Conservation (phyloP, 1,140 invertebrate species). For the Meloidogyne chitwoodi region DNA sequence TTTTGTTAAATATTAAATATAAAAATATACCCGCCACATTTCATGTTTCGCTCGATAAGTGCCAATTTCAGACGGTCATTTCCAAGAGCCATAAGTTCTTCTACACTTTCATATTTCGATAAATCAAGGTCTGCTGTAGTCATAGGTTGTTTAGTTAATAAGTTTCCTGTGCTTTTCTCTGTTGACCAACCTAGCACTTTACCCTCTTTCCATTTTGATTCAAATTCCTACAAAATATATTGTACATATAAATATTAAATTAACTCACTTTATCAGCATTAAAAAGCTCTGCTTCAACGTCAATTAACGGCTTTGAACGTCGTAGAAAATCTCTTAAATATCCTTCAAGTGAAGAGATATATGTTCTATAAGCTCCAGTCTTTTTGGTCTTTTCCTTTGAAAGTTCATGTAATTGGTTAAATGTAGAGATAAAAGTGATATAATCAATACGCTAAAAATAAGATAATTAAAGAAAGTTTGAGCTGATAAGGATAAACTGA, state of each 20-base stretch:
- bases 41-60: constrained; percentile 89
- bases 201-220: constrained; percentile 79
- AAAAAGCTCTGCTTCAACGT: constrained; percentile 68
- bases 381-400: constrained; percentile 65
- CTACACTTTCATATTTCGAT: constrained; percentile 88
- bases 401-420: constrained; percentile 96
- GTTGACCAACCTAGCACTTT: constrained; percentile 87
- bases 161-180: constrained; percentile 84
- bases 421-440: constrained; percentile 84
- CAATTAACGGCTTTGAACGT: constrained; percentile 83
- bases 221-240: constrained; percentile 69
- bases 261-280: constrained; percentile 34
- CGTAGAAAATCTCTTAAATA: constrained; percentile 81
- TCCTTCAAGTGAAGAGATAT: constrained; percentile 76
- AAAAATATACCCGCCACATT: constrained; percentile 81
- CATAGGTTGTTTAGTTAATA: constrained; percentile 79
- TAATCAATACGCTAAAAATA: constrained; percentile 89
- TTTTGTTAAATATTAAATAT: background rate
- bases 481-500: no score
- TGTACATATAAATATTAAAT: background rate
- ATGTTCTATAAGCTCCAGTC: constrained; percentile 63
- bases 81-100: constrained; percentile 87
- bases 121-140: constrained; percentile 81
- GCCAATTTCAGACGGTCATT: constrained; percentile 94
- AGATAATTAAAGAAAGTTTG: background rate